Base-by-base conservation (phyloP, 2,113 vertebrate species). In the Morone chrysops region DNA sequence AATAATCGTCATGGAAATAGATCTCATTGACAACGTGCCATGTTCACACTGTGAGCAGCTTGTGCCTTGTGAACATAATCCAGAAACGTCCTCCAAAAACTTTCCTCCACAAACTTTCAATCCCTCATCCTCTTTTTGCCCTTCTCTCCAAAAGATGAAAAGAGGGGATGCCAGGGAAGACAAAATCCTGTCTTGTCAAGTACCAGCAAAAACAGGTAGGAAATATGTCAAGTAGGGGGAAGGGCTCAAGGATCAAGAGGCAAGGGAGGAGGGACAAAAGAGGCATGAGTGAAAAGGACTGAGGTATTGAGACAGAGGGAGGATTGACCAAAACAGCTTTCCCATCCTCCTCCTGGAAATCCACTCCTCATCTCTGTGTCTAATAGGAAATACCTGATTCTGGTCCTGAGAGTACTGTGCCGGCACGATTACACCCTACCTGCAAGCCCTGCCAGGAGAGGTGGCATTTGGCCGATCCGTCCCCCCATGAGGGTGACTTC, bases 21-120 rank as follows among this genome's bases (percentile, higher is more conserved):
- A 96, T 94, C 92, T 95, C 94, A 93, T 96, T 97, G 97, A 97
- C 97, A 94, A 93, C 89, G 91, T 91, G 96, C 97, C 97, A 97
- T 95, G 93, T 95, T 97, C 95, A 94, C 96, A 96, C 96, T 97
- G 96, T 97, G 96, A 97, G 96, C 97, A 97, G 94, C 95, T 95
- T 96, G 95, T 93, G 95, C 94, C 92, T 95, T 84, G 90, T 94
- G 94, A 96, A 96, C 93, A 89, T 94, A 95, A 95, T 96, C 94
- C 94, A 95, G 94, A 95, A 95, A 95, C 82, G 94, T 94, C 95
- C 95, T 96, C 94, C 94, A 95, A 95, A 95, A 95, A 94, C 92
- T 93, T 95, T 94, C 89, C 92, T 91, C 85, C 83, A 85, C 87
- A 92, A 95, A 95, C 94, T 95, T 95, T 92, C 92, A 92, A 91